phyloP scores from a whole-genome alignment of 2,888 invertebrate species.

The Orgyia antiqua region DNA sequence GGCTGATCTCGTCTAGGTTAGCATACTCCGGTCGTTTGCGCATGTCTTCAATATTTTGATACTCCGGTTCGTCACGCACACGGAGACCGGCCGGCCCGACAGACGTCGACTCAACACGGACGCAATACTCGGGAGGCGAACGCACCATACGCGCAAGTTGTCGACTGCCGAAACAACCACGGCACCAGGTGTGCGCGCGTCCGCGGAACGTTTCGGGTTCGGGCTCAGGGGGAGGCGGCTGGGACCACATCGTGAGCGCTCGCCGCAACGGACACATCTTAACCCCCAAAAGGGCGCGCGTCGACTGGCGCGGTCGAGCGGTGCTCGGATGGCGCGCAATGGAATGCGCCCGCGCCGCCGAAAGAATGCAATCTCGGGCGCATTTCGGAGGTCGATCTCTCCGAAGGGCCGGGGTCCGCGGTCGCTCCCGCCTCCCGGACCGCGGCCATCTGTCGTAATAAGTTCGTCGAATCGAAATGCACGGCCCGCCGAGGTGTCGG shows the following conservation, averaged over 20 bases:
- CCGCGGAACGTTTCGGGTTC: slow-evolving; percentile 48
- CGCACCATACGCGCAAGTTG: slow-evolving; percentile 67
- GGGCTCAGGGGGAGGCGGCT: slow-evolving; percentile 66
- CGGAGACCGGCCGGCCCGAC: slow-evolving; percentile 52
- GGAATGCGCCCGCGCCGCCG: slow-evolving; percentile 78
- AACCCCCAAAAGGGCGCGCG: slow-evolving; percentile 78
- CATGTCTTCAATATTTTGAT: slow-evolving; percentile 68
- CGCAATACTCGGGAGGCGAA: slow-evolving; percentile 60
- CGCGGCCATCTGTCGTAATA: slow-evolving; percentile 75
- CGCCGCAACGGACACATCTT: slow-evolving; percentile 76
- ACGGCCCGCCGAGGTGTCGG: slow-evolving; percentile 59
- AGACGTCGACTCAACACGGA: slow-evolving; percentile 60
- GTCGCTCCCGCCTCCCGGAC: slow-evolving; percentile 68
- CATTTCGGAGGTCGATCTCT: slow-evolving; percentile 79
- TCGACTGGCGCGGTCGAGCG: slow-evolving; percentile 72
- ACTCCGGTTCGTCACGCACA: slow-evolving; percentile 68
- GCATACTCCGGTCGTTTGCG: slow-evolving; percentile 72
- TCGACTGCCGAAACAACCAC: slow-evolving; percentile 48
- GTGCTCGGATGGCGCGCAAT: slow-evolving; percentile 70
- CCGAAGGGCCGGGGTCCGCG: slow-evolving; percentile 65
- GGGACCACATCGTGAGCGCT: slow-evolving; percentile 76
- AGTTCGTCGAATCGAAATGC: slow-evolving; percentile 76
- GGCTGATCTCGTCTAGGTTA: slow-evolving; percentile 70
- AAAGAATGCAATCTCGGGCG: slow-evolving; percentile 79
- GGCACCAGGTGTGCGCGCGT: slow-evolving; percentile 54